Base-by-base conservation (phyloP, 53 echinoderm and acorn worm genomes). In the Holothuria scabra region DNA sequence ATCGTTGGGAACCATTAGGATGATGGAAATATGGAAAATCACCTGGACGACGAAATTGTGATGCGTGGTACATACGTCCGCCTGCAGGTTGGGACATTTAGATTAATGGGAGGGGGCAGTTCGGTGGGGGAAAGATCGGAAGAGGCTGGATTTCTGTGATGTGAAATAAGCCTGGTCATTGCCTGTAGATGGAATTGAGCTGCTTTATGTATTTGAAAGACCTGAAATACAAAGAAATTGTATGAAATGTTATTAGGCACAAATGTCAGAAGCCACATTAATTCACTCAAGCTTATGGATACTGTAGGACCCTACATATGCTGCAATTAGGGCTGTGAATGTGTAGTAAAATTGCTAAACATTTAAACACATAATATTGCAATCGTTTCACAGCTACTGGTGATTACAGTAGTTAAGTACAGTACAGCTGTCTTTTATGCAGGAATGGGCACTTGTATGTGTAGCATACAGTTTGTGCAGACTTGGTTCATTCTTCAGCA, bases 1-100 rank as follows among this genome's bases (percentile, higher is more conserved):
- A 80, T 58, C 82, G 85, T 30, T 78, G 78, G 60, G 78, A 65
- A 19, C 87, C 67, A 46, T 82, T 82, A 7, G 85, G 72, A 41
- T 88, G 88, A 75, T 82, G 65, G 22, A 85, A 85, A 56, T 88
- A 87, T 21, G 81, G 88, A 59, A 88, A 81, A 60, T 91, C 91
- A 88, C 91, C 91, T 79, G 88, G 76, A 41, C 80, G 82, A 66
- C 88, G 88, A 34, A 91, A 67, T 13, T 84, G 79, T 44, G 88
- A 76, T 30, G 88, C 41, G 46, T 95, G 92, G 85, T 95, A 92
- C 87, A 95, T 91, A 72, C 92, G 95, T 34, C 92, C 92, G 67
- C 92, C 95, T 85, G 88, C 81, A 24, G 88, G 86, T 88, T 95
- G 95, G 76, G 95, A 95, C 95, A 95, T 95, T 86, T 79, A 57